Base-by-base conservation (phyloP, 2,797 vertebrate species). In the Periophthalmus magnuspinnatus region DNA sequence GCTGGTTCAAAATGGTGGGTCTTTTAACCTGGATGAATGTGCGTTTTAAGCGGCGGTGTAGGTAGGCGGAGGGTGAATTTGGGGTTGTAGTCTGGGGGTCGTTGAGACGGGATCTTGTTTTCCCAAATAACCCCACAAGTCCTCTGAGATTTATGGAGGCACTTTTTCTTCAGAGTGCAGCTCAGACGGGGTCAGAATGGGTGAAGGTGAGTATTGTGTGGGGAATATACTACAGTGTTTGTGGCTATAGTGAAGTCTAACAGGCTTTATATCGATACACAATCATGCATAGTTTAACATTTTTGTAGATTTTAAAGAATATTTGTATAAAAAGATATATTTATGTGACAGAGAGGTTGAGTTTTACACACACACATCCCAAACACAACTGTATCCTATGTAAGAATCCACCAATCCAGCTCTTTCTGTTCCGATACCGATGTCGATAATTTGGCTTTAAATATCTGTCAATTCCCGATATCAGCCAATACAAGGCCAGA, bases 41-140 rank as follows among this genome's bases (percentile, higher is more conserved):
- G 52, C 62, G 69, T 72, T 83, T 69, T 19, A 60, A 74, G 74
- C 68, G 14, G 64, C 0, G 57, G 80, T 79, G 56, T 64, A 0
- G 81, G 83, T 83, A 78, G 74, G 22, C 54, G 24, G 38, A 63
- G 38, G 32, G 70, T 24, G 38, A 62, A 76, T 74, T 77, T 64
- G 34, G 67, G 85, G 84, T 81, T 81, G 66, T 5, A 19, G 41
- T 65, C 28, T 41, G 24, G 63, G 63, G n/a, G 73, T 78, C 76
- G 47, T 72, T 14, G 60, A 50, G 76, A 69, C 6, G 55, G 55
- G 74, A 82, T 89, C 79, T 65, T 78, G 81, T 86, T n/a, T n/a
- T 89, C 79, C 81, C 73, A 78, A 84, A 84, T 81, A 80, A 87
- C 83, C 76, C 71, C 70, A 72, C 69, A 78, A 75, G 55, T 76